These are phyloP conservation scores for Meriones unguiculatus DNA, from an alignment of 2,113 vertebrate genomes.

Conservation along the genomic window DNA sequence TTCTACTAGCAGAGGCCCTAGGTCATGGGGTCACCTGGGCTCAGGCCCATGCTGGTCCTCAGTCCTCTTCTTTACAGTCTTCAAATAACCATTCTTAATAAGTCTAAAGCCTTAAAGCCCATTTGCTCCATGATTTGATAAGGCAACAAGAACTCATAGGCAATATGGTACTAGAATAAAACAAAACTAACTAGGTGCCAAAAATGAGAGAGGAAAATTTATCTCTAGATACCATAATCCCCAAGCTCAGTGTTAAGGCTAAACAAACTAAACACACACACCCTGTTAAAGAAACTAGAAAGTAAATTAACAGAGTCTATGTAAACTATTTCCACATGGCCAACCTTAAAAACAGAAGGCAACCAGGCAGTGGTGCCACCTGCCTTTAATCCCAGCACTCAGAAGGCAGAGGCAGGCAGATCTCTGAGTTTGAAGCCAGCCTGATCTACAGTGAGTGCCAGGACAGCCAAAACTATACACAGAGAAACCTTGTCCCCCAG, in stretches of 20 bases:
- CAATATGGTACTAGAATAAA: background rate
- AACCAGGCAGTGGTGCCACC: too few relatives aligned
- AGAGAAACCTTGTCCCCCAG: too few relatives aligned
- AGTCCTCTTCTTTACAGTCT: background rate
- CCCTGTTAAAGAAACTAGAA: background rate
- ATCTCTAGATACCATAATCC: background rate
- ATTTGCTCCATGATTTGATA: background rate
- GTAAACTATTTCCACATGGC: rapidly evolving
- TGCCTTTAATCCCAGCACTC: too few relatives aligned
- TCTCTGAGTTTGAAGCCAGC: too few relatives aligned
- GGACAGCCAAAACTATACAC: too few relatives aligned
- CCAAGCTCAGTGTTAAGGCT: background rate
- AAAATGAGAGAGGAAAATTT: background rate
- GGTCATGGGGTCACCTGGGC: rapidly evolving
- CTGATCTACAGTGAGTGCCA: too few relatives aligned
- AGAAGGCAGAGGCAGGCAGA: too few relatives aligned
- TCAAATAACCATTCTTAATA: background rate
- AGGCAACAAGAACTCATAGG: background rate
- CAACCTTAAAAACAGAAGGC: background rate
- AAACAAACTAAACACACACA: background rate
- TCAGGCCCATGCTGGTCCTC: background rate
- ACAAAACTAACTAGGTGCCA: background rate
- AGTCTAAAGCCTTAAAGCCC: background rate
- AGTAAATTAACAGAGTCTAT: background rate
- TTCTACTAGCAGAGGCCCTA: background rate